These are phyloP conservation scores for Parauchenoglanis ngamensis DNA, from an alignment of 2,797 vertebrate species.

Conservation along the genomic window DNA sequence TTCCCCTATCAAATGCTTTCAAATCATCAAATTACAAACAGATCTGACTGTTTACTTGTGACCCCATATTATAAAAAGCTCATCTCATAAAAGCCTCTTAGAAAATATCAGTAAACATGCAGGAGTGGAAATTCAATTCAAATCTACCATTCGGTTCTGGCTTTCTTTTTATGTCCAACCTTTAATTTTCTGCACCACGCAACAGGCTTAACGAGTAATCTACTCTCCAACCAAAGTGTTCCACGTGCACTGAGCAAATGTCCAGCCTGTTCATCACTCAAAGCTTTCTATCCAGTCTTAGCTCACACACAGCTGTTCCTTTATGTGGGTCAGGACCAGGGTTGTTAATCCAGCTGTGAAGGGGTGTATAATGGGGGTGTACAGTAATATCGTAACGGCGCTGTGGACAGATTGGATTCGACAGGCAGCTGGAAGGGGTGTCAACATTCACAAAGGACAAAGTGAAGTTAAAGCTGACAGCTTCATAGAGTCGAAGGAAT, in stretches of 20 bases:
- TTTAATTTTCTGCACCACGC: constrained; percentile 2
- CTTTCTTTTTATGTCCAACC: not conserved
- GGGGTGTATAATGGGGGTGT: constrained; percentile 3
- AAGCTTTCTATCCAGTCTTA: constrained; percentile 45
- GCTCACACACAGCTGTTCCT: constrained; percentile 68
- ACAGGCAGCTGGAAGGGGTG: not conserved
- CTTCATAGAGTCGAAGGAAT: not conserved
- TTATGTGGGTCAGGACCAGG: constrained; percentile 66
- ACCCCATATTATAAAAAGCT: constrained; percentile 6
- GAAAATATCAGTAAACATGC: not conserved
- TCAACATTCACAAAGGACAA: constrained; percentile 5
- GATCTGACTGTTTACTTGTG: not conserved
- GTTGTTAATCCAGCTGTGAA: constrained; percentile 54
- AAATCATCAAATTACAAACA: constrained; percentile 16
- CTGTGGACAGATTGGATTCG: constrained; percentile 15
- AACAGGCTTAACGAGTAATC: constrained; percentile 1
- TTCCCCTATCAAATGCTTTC: not conserved
- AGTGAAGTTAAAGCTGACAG: constrained; percentile 14
- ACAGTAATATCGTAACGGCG: not conserved
- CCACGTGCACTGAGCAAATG: constrained; percentile 51
- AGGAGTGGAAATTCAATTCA: not conserved
- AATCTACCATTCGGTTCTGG: not conserved
- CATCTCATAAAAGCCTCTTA: constrained; percentile 5
- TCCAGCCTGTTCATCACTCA: constrained; percentile 30
- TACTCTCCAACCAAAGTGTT: constrained; percentile 17